Conservation (phyloP, 2,113 vertebrate species). For the Phalacrocorax aristotelis region DNA sequence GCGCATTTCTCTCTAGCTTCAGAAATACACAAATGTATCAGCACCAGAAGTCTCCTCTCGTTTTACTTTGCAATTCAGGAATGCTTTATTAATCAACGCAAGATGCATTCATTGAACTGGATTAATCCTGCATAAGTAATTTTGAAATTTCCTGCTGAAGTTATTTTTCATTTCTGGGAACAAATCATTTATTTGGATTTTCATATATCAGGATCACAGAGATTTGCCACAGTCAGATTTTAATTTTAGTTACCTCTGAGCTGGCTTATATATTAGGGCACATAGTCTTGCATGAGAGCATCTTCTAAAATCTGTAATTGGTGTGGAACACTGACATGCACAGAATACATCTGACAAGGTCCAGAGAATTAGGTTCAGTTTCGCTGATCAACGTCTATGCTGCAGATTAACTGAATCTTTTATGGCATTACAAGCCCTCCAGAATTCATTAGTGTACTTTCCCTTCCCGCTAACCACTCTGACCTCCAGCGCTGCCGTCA, state of each 20-base stretch:
- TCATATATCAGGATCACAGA: conserved; percentile 85
- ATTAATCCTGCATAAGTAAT: conserved; percentile 87
- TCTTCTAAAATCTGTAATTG: conserved; percentile 82
- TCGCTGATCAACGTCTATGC: conserved; percentile 74
- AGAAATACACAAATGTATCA: conserved; percentile 62
- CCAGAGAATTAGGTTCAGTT: conserved; percentile 71
- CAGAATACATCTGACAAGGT: conserved; percentile 79
- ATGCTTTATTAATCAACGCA: conserved; percentile 80
- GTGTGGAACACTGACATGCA: conserved; percentile 81
- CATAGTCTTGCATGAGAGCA: conserved; percentile 77
- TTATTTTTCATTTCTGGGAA: conserved; percentile 84
- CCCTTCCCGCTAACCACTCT: conserved; percentile 31
- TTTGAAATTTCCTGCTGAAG: conserved; percentile 80
- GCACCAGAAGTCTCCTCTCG: conserved; percentile 61
- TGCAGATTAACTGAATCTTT: conserved; percentile 80
- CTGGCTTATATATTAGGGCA: conserved; percentile 78
- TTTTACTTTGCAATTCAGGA: conserved; percentile 81
- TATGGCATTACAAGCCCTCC: conserved; percentile 70
- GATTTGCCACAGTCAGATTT: conserved; percentile 85
- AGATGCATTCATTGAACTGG: conserved; percentile 81
- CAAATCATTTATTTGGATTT: conserved; percentile 83
- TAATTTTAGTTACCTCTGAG: conserved; percentile 82
- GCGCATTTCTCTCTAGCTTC: conserved; percentile 47
- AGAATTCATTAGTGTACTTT: conserved; percentile 72
- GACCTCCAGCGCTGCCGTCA: neutral